A percentile compares a stretch with the other conserved stretches of the same genome.
phyloP scores from a whole-genome alignment of 23 tunicate species.

The Ciona savignyi region DNA sequence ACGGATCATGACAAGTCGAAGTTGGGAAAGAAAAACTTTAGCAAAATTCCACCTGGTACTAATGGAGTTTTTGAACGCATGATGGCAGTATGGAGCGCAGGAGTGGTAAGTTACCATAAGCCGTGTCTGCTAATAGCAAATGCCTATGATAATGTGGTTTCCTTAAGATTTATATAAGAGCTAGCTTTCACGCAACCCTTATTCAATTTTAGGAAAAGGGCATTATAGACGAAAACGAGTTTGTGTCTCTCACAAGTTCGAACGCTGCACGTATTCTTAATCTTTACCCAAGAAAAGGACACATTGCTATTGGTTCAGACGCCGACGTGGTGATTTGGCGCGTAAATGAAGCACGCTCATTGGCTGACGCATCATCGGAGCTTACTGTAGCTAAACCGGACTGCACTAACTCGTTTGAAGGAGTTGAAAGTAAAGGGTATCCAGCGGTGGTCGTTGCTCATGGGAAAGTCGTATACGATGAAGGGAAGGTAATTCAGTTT shows the following conservation, averaged over 20 bases:
- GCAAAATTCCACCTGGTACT: conserved; percentile 92
- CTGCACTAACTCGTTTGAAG: conserved; percentile 46
- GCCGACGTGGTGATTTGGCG: conserved; percentile 88
- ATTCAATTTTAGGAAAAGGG: conserved; percentile 33
- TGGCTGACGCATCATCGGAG: conserved; percentile 18
- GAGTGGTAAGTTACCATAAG: conserved; percentile 21
- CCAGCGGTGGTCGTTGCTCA: conserved; percentile 39
- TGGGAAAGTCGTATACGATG: conserved; percentile 50
- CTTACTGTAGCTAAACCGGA: conserved; percentile 34
- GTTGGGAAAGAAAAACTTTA: conserved; percentile 73
- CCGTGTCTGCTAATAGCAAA: background rate
- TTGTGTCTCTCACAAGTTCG: conserved; percentile 76
- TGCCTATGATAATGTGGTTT: no score
- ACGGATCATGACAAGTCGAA: conserved; percentile 20
- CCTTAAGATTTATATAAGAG: no score
- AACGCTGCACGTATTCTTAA: conserved; percentile 77
- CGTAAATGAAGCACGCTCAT: conserved; percentile 4
- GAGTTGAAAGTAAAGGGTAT: conserved; percentile 30
- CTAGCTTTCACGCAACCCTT: no score
- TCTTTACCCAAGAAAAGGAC: conserved; percentile 78
- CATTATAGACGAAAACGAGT: conserved; percentile 61
- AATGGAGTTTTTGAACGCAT: conserved; percentile 94
- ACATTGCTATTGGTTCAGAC: conserved; percentile 76
- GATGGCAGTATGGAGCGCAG: conserved; percentile 87
- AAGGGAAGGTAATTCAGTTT: conserved; percentile 35